These are phyloP conservation scores for Sinotaia quadrata DNA, from an alignment of 2,888 invertebrate species.

Conservation along the genomic window DNA sequence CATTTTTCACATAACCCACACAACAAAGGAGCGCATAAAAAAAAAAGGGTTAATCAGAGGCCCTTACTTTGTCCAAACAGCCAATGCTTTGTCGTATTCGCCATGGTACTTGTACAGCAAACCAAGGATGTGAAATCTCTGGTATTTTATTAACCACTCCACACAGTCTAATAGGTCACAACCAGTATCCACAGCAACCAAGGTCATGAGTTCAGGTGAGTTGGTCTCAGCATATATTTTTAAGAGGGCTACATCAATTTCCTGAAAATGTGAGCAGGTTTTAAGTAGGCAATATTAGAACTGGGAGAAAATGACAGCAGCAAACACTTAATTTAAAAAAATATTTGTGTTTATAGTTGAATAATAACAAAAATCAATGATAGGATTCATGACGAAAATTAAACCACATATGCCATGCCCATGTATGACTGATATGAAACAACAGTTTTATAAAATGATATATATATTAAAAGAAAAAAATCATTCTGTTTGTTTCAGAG, in stretches of 20 bases:
- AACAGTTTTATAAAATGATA: too few relatives aligned
- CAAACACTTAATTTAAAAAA: too few relatives aligned
- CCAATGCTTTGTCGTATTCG: slow-evolving; percentile 72
- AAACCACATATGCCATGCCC: neutral
- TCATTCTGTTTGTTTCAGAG: too few relatives aligned
- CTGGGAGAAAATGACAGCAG: neutral
- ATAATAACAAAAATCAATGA: too few relatives aligned
- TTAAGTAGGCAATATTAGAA: slow-evolving; percentile 1
- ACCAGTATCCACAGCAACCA: slow-evolving; percentile 63
- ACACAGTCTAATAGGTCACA: slow-evolving; percentile 72
- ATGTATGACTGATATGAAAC: too few relatives aligned
- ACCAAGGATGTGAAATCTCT: slow-evolving; percentile 72
- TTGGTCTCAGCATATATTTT: slow-evolving; percentile 72
- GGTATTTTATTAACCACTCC: slow-evolving; percentile 70
- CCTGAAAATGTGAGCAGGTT: slow-evolving; percentile 70
- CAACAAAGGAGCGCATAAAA: too few relatives aligned
- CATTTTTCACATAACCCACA: too few relatives aligned
- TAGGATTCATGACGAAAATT: neutral
- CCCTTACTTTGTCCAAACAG: slow-evolving; percentile 71
- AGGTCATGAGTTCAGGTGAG: slow-evolving; percentile 64
- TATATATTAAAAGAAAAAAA: too few relatives aligned
- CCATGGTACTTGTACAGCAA: slow-evolving; percentile 70
- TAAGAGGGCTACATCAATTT: slow-evolving; percentile 73
- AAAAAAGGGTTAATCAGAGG: too few relatives aligned
- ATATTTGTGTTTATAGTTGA: too few relatives aligned